phyloP scores from a whole-genome alignment of 1,140 invertebrate species.

The Heliothis virescens region DNA sequence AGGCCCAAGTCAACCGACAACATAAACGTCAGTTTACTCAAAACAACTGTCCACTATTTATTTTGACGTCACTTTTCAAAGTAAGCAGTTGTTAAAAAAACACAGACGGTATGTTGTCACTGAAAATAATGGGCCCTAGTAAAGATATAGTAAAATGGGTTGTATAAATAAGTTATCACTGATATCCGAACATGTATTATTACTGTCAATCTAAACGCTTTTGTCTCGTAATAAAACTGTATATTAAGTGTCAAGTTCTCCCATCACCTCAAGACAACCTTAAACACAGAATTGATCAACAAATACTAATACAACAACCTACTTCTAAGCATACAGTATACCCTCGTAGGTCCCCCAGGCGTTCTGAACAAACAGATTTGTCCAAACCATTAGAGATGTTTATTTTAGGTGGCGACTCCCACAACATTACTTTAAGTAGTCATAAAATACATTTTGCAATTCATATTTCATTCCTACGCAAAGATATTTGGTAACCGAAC shows the following conservation, averaged over 20 bases:
- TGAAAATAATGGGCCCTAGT: no score
- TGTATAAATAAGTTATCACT: no score
- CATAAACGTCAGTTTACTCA: no score
- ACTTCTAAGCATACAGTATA: not conserved
- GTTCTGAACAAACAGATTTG: slow-evolving; percentile 12
- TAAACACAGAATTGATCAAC: slow-evolving; percentile 7
- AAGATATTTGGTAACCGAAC: slow-evolving; percentile 31
- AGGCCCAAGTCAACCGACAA: no score
- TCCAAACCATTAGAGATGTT: slow-evolving; percentile 6
- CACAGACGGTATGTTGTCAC: no score
- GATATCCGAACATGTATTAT: no score
- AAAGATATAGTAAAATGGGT: no score
- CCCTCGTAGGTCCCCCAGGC: slow-evolving; percentile 12
- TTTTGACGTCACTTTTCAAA: no score
- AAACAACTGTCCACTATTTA: no score
- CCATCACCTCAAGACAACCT: slow-evolving; percentile 4
- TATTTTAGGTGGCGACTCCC: slow-evolving; percentile 12
- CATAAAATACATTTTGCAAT: slow-evolving; percentile 33
- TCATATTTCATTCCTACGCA: slow-evolving; percentile 14
- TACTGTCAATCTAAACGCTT: no score
- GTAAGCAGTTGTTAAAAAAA: no score
- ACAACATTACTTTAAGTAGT: slow-evolving; percentile 28
- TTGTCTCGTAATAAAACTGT: no score
- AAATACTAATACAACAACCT: slow-evolving; percentile 1
- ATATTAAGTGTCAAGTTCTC: slow-evolving; percentile 14